Percentiles rank a stretch among this genome's conserved stretches.
Evolutionary conservation across 2,888 invertebrate genomes (phyloP).

Genomic region (Caenorhabditis sulstoni): DNA sequence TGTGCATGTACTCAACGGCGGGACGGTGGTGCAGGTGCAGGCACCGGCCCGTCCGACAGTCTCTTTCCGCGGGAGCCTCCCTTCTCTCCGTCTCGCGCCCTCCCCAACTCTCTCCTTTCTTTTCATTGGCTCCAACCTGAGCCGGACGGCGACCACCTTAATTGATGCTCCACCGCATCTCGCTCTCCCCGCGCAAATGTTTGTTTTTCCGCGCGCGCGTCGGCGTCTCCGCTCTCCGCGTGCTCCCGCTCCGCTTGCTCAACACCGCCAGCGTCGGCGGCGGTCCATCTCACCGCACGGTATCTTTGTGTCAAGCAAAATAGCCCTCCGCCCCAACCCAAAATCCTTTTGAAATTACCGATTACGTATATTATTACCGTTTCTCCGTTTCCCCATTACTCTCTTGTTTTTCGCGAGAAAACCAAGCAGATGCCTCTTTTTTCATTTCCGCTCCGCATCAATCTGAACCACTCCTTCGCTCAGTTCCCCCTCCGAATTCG

Average conservation of each 20-base stretch:
- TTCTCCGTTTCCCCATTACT: neutral
- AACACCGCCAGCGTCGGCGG: conserved; percentile 21
- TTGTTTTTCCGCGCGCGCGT: conserved; percentile 40
- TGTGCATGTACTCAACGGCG: conserved; percentile 29
- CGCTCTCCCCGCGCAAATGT: conserved; percentile 21
- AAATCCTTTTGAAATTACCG: conserved; percentile 61
- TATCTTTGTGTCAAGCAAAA: conserved; percentile 60
- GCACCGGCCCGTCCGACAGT: conserved; percentile 22
- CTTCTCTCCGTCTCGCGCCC: conserved; percentile 13
- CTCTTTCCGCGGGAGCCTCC: conserved; percentile 25
- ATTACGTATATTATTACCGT: conserved; percentile 56
- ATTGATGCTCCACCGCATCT: conserved; percentile 57
- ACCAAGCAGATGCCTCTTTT: neutral
- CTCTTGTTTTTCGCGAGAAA: neutral
- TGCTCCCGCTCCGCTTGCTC: conserved; percentile 51
- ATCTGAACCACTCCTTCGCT: neutral
- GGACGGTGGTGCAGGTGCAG: conserved; percentile 5
- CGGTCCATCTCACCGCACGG: conserved; percentile 49
- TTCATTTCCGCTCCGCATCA: conserved; percentile 25
- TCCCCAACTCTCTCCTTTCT: conserved; percentile 4
- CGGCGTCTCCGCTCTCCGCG: conserved; percentile 37
- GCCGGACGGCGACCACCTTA: conserved; percentile 58
- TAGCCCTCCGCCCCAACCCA: conserved; percentile 30
- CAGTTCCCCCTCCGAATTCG: neutral
- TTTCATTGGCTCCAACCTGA: conserved; percentile 56